phyloP scores from a whole-genome alignment of 2,888 invertebrate species.

The Acanthoscelides obtectus region DNA sequence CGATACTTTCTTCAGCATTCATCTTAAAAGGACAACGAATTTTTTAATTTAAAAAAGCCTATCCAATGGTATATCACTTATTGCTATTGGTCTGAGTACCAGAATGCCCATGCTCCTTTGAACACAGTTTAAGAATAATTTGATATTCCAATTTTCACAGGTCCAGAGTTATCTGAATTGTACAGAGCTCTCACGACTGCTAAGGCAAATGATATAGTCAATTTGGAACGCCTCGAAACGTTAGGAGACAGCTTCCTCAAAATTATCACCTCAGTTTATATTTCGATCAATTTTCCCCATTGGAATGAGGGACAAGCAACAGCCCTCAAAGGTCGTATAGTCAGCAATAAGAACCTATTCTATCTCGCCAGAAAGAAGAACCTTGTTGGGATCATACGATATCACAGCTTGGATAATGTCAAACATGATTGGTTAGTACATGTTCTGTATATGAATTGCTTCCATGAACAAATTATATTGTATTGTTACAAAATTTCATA shows the following conservation, averaged over 20 bases:
- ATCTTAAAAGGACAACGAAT: neutral
- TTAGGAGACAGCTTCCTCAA: slow-evolving; percentile 89
- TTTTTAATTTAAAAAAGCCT: too few species aligned
- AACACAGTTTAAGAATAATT: too few species aligned
- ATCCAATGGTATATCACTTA: too few species aligned
- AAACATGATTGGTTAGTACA: neutral
- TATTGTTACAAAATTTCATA: too few species aligned
- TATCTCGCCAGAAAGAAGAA: slow-evolving; percentile 59
- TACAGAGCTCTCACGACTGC: slow-evolving; percentile 66
- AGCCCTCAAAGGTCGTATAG: slow-evolving; percentile 61
- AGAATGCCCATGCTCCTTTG: too few species aligned
- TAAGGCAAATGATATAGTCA: slow-evolving; percentile 68
- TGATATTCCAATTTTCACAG: slow-evolving; percentile 24
- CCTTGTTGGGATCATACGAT: slow-evolving; percentile 58
- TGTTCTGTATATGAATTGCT: too few species aligned
- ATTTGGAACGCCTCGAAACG: slow-evolving; percentile 79
- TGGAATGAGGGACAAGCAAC: slow-evolving; percentile 78
- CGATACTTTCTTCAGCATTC: too few species aligned
- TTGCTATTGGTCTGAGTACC: too few species aligned
- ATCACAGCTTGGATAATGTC: slow-evolving; percentile 40
- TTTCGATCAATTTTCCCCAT: slow-evolving; percentile 63
- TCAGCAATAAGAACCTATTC: slow-evolving; percentile 84
- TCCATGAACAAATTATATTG: too few species aligned
- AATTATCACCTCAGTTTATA: slow-evolving; percentile 66
- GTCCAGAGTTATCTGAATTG: slow-evolving; percentile 51